Evolutionary conservation across 2,797 vertebrate species (phyloP), one percentile per base, ranked within the genome.

Genomic region (Oreochromis mossambicus): DNA sequence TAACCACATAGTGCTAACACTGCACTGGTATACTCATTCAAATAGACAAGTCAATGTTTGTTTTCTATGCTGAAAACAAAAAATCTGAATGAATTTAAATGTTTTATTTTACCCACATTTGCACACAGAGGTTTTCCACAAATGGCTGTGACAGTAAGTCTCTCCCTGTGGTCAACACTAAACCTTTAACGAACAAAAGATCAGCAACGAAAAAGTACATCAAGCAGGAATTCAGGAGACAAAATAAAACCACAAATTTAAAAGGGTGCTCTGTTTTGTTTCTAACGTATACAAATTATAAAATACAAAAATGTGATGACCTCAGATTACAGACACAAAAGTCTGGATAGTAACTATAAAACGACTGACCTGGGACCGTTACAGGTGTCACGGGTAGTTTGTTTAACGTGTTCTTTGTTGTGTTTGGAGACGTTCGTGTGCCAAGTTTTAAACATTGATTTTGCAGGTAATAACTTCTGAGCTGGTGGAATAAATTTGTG

Each of bases 51-150:
- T 34, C 32, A 34, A 7, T 34, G 6, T 34, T 34, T 34, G 7
- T 34, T 34, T 34, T 34, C 32, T 7, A 34, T 8, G 9, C 5
- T 58, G 26, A 58, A 58, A 10, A 32, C 26, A 58, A 58, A 58
- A 58, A 32, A 0, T 58, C 55, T 32, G 26, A 32, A 10, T 58
- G 26, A 58, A 58, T 19, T 32, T 3, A 32, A 32, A 32, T 1
- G 8, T 58, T 58, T 58, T 2, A 58, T 58, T 58, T 58, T 19
- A 32, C 5, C 26, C 55, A 10, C 46, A 48, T 7, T 48, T 48
- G 46, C 15, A 48, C 14, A 32, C 26, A 58, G 5, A 29, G 55
- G 5, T 58, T 58, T 58, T 58, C 14, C 26, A 58, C 8, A 58
- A 10, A 58, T 32, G 15, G 2, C 55, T 19, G 55, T 58, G 8